Percentiles rank a stretch among this genome's conserved stretches.
Conservation (phyloP, 2,888 invertebrate genomes). For the Mimas tiliae region DNA sequence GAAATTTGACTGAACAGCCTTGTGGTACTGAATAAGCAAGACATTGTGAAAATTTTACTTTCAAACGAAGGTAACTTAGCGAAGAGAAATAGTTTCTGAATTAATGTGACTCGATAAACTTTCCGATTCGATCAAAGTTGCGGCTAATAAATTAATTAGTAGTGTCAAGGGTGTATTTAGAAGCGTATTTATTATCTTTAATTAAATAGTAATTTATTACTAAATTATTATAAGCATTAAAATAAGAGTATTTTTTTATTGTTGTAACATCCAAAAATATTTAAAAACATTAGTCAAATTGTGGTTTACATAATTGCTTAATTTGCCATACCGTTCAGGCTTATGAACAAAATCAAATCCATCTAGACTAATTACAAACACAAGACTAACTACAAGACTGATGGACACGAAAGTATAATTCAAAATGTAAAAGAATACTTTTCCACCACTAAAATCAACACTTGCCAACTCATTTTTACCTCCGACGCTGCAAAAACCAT, state of each 20-base stretch:
- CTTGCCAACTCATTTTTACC: not conserved
- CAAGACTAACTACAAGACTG: not conserved
- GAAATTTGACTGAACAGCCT: conserved; percentile 6
- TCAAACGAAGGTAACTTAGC: not conserved
- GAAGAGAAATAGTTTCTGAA: not conserved
- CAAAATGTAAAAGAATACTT: no score
- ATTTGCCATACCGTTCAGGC: no score
- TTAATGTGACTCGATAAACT: not conserved
- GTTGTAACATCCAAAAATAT: no score
- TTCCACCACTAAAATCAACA: not conserved
- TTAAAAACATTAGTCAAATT: no score
- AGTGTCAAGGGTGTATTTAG: not conserved
- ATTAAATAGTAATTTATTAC: no score
- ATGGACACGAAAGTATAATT: no score
- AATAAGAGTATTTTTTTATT: no score
- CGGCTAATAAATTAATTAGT: not conserved
- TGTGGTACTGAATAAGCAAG: conserved; percentile 18
- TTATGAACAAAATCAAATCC: no score
- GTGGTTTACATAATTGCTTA: no score
- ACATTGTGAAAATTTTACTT: conserved; percentile 10
- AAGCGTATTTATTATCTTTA: no score
- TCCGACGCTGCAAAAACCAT: conserved; percentile 1
- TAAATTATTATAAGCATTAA: no score
- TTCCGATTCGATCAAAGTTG: not conserved
- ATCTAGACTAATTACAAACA: no score